These are phyloP conservation scores for Psittacula cyanocephala DNA, from an alignment of 2,113 vertebrate species.

Conservation along the genomic window DNA sequence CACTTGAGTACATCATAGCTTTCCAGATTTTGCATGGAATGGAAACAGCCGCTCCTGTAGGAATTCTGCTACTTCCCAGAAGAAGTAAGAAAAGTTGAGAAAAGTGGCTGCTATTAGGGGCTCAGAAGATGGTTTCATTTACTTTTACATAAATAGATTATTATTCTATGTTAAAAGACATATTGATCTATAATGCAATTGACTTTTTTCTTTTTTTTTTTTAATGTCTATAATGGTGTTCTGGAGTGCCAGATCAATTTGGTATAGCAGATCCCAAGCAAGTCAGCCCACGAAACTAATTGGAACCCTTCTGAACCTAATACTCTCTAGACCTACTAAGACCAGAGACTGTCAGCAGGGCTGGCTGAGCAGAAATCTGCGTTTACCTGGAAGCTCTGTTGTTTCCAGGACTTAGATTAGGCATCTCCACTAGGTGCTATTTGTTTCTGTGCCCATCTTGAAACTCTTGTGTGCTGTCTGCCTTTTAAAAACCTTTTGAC, in stretches of 20 bases:
- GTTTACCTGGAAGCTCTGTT: background rate
- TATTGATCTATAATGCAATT: background rate
- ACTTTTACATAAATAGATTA: background rate
- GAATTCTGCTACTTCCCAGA: background rate
- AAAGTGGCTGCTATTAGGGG: background rate
- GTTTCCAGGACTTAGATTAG: background rate
- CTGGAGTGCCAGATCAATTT: background rate
- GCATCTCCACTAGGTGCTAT: background rate
- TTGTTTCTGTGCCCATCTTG: background rate
- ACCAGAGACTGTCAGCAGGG: background rate
- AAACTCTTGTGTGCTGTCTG: background rate
- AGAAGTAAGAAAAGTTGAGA: background rate
- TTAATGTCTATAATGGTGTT: background rate
- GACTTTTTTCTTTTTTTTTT: background rate
- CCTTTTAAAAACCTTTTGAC: background rate
- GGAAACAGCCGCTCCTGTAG: background rate
- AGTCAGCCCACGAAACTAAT: background rate
- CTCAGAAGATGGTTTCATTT: background rate
- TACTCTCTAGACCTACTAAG: no score
- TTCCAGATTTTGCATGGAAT: background rate
- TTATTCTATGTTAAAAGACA: background rate
- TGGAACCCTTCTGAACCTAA: fast-evolving
- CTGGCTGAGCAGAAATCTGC: background rate
- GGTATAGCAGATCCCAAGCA: background rate
- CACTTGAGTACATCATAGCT: background rate